A percentile compares a stretch with the other conserved stretches of the same genome.
Evolutionary conservation across 2,797 vertebrate species (phyloP).

Genomic region (Lycodopsis pacificus): DNA sequence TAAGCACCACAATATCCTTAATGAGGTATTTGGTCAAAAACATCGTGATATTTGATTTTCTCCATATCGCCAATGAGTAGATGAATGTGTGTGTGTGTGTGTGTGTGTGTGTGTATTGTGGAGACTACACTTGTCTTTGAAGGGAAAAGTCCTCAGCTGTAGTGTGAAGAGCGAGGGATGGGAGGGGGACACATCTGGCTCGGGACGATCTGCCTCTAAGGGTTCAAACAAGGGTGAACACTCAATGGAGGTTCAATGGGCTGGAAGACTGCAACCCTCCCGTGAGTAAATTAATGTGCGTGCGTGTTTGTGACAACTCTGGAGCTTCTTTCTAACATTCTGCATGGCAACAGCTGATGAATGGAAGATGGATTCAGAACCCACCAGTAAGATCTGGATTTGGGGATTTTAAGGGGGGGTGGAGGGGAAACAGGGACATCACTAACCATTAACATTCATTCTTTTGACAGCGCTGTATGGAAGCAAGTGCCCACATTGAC

Average conservation of each 20-base stretch:
- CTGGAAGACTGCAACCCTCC: slow-evolving; percentile 53
- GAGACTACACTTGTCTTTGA: background rate
- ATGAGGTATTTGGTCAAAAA: no score
- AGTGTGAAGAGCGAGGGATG: slow-evolving; percentile 5
- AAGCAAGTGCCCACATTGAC: background rate
- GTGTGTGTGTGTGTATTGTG: background rate
- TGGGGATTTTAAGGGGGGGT: slow-evolving; percentile 1
- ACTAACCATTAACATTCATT: slow-evolving; percentile 16
- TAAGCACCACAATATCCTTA: no score
- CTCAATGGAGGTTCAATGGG: slow-evolving; percentile 56
- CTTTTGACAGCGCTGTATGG: slow-evolving; percentile 4
- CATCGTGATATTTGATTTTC: no score
- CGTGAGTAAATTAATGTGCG: slow-evolving; percentile 28
- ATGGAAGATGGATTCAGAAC: slow-evolving; percentile 59
- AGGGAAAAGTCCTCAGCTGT: background rate
- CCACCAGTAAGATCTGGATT: slow-evolving; percentile 42
- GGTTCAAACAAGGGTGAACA: slow-evolving; percentile 65
- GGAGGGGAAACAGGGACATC: background rate
- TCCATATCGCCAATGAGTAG: background rate
- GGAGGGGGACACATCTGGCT: slow-evolving; percentile 41
- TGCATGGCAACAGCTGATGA: slow-evolving; percentile 72
- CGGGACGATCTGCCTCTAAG: slow-evolving; percentile 9
- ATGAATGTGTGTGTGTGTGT: background rate
- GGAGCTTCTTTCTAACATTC: slow-evolving; percentile 44
- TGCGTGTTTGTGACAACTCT: slow-evolving; percentile 14